Conservation (phyloP, 2,888 invertebrate species). For the Phaedon cochleariae region DNA sequence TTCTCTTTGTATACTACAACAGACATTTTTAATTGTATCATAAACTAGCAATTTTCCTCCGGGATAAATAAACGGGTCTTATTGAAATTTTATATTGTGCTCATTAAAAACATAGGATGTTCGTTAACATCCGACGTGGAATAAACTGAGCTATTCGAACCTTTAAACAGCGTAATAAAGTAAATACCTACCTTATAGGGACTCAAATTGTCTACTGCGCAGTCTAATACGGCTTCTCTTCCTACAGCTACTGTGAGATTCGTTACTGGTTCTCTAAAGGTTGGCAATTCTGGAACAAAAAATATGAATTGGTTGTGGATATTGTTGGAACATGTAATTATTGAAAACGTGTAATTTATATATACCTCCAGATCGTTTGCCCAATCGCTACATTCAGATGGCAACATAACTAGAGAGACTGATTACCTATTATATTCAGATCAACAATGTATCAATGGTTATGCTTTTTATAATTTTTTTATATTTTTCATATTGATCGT, state of each 20-base stretch:
- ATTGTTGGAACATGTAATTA: no score
- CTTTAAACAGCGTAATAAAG: conserved; percentile 7
- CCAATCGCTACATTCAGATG: no score
- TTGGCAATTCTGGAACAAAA: conserved; percentile 74
- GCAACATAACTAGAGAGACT: no score
- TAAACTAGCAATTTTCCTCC: background rate
- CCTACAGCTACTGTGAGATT: conserved; percentile 87
- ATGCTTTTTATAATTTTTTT: no score
- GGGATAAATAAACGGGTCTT: background rate
- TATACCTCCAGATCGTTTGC: no score
- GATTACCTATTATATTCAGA: no score
- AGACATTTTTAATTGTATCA: no score
- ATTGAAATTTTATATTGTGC: conserved; percentile 12
- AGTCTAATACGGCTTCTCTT: conserved; percentile 82
- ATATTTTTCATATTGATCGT: no score
- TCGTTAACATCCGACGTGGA: background rate
- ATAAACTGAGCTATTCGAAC: conserved; percentile 8
- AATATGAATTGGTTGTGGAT: conserved; percentile 11
- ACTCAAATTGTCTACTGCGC: conserved; percentile 83
- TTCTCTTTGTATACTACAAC: background rate
- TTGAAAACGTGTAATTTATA: no score
- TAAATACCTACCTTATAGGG: conserved; percentile 83
- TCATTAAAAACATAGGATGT: conserved; percentile 1
- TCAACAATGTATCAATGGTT: no score
- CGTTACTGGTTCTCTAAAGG: conserved; percentile 81